phyloP scores from a whole-genome alignment of 1,140 invertebrate species.

The Andricus grossulariae region DNA sequence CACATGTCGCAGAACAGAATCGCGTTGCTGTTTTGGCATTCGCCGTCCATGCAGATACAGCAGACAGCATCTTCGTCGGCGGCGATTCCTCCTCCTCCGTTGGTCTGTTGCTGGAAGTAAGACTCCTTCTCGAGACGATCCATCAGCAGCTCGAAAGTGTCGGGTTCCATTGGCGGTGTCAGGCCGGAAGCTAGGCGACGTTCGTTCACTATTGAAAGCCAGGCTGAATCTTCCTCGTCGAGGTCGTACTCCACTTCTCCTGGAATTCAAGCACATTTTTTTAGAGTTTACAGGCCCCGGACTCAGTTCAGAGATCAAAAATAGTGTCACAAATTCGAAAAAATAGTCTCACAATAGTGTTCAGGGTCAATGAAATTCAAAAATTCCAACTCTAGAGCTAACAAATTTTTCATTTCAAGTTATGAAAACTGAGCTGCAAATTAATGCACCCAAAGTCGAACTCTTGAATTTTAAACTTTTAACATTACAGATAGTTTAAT shows the following conservation, averaged over 20 bases:
- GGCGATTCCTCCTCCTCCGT: slow-evolving; percentile 79
- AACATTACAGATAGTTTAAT: no score
- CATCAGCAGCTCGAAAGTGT: slow-evolving; percentile 96
- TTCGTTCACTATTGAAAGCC: slow-evolving; percentile 93
- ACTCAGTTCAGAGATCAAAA: no score
- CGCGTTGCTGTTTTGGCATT: slow-evolving; percentile 96
- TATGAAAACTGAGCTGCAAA: no score
- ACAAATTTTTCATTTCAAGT: no score
- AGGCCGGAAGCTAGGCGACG: slow-evolving; percentile 82
- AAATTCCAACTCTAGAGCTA: no score
- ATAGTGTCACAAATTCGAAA: no score
- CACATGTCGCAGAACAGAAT: slow-evolving; percentile 99
- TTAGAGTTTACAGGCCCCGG: no score
- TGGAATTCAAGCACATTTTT: slow-evolving; percentile 46
- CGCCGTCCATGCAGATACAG: slow-evolving; percentile 95
- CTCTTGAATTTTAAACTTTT: no score
- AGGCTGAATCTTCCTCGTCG: slow-evolving; percentile 97
- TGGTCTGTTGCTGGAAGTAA: slow-evolving; percentile 91
- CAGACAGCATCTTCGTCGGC: slow-evolving; percentile 99
- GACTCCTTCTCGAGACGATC: slow-evolving; percentile 98
- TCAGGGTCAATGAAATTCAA: no score
- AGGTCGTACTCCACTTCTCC: slow-evolving; percentile 96
- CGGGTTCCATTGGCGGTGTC: slow-evolving; percentile 83
- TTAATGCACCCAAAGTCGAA: no score
- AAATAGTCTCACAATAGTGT: no score